Evolutionary conservation across 2,113 vertebrate genomes (phyloP), one percentile per base, ranked within the genome.

Genomic region (Ginglymostoma cirratum): DNA sequence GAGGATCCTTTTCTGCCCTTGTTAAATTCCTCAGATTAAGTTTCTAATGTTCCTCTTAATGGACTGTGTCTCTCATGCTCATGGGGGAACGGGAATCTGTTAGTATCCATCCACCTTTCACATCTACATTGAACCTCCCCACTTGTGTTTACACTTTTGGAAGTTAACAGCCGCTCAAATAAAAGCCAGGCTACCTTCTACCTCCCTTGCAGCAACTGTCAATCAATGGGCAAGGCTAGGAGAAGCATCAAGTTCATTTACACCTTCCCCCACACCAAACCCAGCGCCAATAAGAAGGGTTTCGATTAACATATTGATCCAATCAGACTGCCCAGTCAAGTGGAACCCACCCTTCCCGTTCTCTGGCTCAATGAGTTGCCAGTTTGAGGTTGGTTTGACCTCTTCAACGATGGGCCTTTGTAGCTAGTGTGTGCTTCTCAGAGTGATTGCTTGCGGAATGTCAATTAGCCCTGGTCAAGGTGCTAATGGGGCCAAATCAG

Each of bases 161-260:
- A 21, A 38, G 42, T 65, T 38, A 42, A 10, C 17, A 21, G 27
- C 17, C 90, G 10, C 65, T 19, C 1, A 69, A 3, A 3, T 19
- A 27, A 8, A 66, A 38, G 61, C 80, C 21, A 65, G 15, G 27
- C 10, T 34, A 21, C 38, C 83, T 27, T 52, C 48, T 48, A 48
- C 48, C 55, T 8, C 10, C 52, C 14, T 66, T 67, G n/a, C 65
- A 27, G n/a, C 19, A 34, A 69, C 1, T 27, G 93, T 69, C 66
- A 94, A 70, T 94, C 93, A 70, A 10, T 12, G 42, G 3, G 7
- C n/a, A 24, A 72, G 78, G 4, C 1, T n/a, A 89, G 61, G 3
- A 34, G 15, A 34, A 23, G 66, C 38, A 98, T 98, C 98, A 98
- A 98, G 98, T 98, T 98, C 98, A 98, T 98, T 98, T 97, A 97